Conservation (phyloP, 1,140 invertebrate genomes). For the Trachymyrmex septentrionalis region DNA sequence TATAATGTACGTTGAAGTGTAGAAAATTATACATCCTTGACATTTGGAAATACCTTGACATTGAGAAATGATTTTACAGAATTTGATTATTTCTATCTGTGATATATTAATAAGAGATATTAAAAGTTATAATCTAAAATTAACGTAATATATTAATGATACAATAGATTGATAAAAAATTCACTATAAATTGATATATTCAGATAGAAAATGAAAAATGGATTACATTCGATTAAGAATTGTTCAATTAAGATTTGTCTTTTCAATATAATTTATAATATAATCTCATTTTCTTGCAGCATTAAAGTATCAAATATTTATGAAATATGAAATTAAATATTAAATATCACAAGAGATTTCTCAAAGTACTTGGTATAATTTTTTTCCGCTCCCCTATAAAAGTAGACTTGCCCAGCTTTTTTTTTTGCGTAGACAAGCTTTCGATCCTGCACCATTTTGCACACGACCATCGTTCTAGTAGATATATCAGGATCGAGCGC, state of each 20-base stretch:
- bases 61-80: background rate
- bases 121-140: slow-evolving; percentile 1
- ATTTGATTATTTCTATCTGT: background rate
- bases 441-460: slow-evolving; percentile 33
- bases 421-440: slow-evolving; percentile 38
- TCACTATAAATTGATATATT: background rate
- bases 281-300: background rate
- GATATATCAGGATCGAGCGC: slow-evolving; percentile 51
- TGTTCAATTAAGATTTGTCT: background rate
- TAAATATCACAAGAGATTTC: background rate
- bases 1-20: background rate
- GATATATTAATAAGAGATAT: background rate
- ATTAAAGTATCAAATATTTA: background rate
- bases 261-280: no score
- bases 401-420: background rate
- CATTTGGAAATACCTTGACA: background rate
- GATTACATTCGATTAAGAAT: background rate
- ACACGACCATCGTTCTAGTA: slow-evolving; percentile 38
- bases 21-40: slow-evolving; percentile 6
- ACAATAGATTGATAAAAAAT: slow-evolving; percentile 12
- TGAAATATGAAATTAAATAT: slow-evolving; percentile 4
- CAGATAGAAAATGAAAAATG: background rate
- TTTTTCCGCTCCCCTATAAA: background rate
- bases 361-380: background rate
- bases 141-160: slow-evolving; percentile 1